A percentile compares a stretch with the other conserved stretches of the same genome.
Evolutionary conservation across 2,797 vertebrate species (phyloP).

Genomic region (Eutrigla gurnardus): DNA sequence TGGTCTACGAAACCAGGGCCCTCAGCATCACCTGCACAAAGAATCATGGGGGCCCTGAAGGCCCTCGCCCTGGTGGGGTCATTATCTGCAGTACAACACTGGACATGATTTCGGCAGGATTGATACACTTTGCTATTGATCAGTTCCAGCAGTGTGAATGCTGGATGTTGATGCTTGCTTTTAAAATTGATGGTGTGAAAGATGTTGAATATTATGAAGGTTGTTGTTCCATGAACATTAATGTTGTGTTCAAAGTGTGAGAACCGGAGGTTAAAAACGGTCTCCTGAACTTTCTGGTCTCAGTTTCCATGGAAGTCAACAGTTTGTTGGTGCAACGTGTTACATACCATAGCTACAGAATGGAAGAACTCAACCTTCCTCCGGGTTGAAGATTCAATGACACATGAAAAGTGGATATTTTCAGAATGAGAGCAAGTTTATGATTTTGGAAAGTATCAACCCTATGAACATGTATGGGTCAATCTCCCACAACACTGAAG

Average conservation of each 20-base stretch:
- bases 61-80: not conserved
- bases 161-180: not conserved
- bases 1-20: too few species aligned
- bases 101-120: not conserved
- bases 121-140: not conserved
- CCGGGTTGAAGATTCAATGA: not conserved
- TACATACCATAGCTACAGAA: not conserved
- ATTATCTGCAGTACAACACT: not conserved
- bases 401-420: not conserved
- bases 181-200: not conserved
- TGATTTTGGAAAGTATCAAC: not conserved
- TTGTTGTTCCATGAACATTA: not conserved
- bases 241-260: not conserved
- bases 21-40: conserved; percentile 4
- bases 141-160: not conserved
- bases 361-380: not conserved
- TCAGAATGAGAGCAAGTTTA: not conserved
- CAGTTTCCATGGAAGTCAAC: not conserved
- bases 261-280: not conserved
- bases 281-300: not conserved
- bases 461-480: not conserved
- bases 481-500: not conserved
- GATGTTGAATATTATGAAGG: not conserved
- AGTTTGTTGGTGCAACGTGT: not conserved
- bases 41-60: not conserved